A percentile compares a stretch with the other conserved stretches of the same genome.
phyloP scores from a whole-genome alignment of 1,140 invertebrate species.

The Reticulitermes speratus region DNA sequence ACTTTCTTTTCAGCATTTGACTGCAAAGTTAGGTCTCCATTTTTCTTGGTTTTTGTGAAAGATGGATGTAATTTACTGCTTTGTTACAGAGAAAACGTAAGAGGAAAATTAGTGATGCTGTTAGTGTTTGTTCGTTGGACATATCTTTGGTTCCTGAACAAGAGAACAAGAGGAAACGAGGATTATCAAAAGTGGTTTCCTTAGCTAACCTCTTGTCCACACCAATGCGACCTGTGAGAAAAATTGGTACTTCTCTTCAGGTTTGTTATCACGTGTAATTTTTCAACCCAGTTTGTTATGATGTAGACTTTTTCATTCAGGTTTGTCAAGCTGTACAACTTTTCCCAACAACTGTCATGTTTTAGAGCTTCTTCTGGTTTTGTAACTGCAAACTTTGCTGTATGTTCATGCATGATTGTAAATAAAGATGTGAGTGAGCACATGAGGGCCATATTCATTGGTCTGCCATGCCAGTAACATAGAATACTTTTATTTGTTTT shows the following conservation, averaged over 20 bases:
- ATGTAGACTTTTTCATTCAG: slow-evolving; percentile 36
- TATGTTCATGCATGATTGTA: no score
- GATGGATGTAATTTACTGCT: not conserved
- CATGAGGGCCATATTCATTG: no score
- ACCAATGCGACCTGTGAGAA: slow-evolving; percentile 37
- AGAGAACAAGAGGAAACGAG: slow-evolving; percentile 45
- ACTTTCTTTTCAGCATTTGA: no score
- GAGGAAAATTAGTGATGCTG: slow-evolving; percentile 46
- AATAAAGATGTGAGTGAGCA: no score
- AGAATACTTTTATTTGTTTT: no score
- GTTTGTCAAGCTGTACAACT: no score
- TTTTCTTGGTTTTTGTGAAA: no score
- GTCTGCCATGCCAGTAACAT: no score
- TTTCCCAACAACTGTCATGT: no score
- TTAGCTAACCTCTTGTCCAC: slow-evolving; percentile 44
- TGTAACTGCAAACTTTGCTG: no score
- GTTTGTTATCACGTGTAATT: slow-evolving; percentile 41
- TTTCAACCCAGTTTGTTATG: not conserved
- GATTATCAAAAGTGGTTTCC: slow-evolving; percentile 48
- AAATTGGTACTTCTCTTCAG: slow-evolving; percentile 42
- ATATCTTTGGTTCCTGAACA: slow-evolving; percentile 44
- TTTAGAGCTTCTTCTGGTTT: no score
- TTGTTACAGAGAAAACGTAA: slow-evolving; percentile 47
- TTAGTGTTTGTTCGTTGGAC: slow-evolving; percentile 47
- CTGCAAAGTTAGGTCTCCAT: no score